phyloP scores from a whole-genome alignment of 1,140 invertebrate genomes.

The Scaptomyza montana region DNA sequence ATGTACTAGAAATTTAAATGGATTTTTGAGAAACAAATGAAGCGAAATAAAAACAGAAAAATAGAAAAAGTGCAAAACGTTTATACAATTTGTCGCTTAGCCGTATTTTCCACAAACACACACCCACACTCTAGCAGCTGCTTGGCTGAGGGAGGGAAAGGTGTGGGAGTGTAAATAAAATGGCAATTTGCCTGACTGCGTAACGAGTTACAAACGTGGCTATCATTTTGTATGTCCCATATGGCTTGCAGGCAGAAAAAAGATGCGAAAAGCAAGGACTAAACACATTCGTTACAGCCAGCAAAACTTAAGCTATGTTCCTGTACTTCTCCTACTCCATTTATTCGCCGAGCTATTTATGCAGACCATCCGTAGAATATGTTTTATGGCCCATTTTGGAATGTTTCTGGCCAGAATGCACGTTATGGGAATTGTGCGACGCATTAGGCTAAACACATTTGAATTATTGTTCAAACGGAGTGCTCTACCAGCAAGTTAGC shows the following conservation, averaged over 20 bases:
- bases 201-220: constrained; percentile 30
- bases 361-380: constrained; percentile 24
- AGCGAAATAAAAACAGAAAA: neutral
- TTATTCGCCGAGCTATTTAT: constrained; percentile 1
- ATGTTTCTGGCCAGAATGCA: constrained; percentile 57
- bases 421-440: constrained; percentile 56
- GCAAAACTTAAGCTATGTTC: constrained; percentile 2
- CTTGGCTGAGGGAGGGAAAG: neutral
- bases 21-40: constrained; percentile 27
- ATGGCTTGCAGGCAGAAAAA: neutral
- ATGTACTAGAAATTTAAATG: constrained; percentile 35
- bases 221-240: constrained; percentile 14
- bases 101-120: constrained; percentile 22
- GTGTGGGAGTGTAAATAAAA: neutral
- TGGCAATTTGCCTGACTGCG: constrained; percentile 19
- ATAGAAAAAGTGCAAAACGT: constrained; percentile 22
- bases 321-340: neutral
- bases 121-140: too few relatives aligned
- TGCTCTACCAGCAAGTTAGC: neutral
- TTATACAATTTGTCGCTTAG: constrained; percentile 38
- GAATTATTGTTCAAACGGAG: constrained; percentile 38
- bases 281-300: neutral
- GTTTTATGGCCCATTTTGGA: constrained; percentile 57
- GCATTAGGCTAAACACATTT: constrained; percentile 55
- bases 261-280: constrained; percentile 1